Base-by-base conservation (phyloP, 2,113 vertebrate genomes). In the Dermatemys mawii region DNA sequence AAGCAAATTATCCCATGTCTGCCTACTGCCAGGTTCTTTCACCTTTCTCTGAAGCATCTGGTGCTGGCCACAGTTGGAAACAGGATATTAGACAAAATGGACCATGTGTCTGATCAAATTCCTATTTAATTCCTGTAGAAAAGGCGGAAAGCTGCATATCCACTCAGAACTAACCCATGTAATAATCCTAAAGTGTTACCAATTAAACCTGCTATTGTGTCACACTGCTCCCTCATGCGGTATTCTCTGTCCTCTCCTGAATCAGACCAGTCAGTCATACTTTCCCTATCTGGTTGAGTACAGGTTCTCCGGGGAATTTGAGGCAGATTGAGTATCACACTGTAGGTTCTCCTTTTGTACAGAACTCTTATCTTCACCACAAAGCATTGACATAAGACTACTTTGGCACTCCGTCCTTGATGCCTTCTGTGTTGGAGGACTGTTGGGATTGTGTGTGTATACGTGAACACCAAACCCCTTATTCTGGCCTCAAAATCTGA, bases 131-230 rank as follows among this genome's bases (percentile, higher is more conserved):
- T 94, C 78, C 32, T 81, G 5, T 46, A 26, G 63, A n/a, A 88
- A 54, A 76, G 26, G 11, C 55, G 8, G 8, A 81, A 32, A 89
- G 50, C 53, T 57, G 5, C 63, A 35, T 90, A 10, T 19, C 46
- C 79, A 48, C 50, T 38, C 38, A 9, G 67, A 48, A 81, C 32
- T 60, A 81, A 90, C 35, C 12, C 10, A 2, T 5, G 8, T 81
- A 53, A 87, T 89, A 29, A 26, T 83, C 17, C 29, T 87, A 41
- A 83, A 90, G 60, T 81, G 90, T 94, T 63, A 92, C 51, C 44
- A 21, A 6, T 81, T 89, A 48, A 55, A 22, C 79, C 53, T 90
- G 9, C 11, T 92, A 73, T 26, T 86, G 63, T 16, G 38, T 35
- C 57, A 86, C 63, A 50, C 88, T 48, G 32, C 4, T 53, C 53